Evolutionary conservation across 2,113 vertebrate genomes (phyloP), one percentile per base, ranked within the genome.

Genomic region (Nanorana parkeri): DNA sequence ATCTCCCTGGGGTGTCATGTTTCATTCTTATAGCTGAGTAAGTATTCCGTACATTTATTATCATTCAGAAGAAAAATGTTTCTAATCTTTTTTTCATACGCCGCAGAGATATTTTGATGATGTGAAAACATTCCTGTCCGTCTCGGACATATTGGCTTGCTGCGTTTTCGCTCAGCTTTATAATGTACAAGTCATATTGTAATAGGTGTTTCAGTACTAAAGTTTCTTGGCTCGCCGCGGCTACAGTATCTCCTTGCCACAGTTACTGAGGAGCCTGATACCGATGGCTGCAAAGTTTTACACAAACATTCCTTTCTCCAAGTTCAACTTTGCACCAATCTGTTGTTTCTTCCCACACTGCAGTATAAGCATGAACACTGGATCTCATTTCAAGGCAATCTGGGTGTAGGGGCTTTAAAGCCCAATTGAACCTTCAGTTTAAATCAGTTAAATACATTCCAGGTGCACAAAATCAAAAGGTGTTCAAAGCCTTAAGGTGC

Each of bases 221-320:
- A 51, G 61, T 24, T 77, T 51, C 32, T 64, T 77, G 74, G 74
- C 74, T 77, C 29, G 8, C 21, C 41, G 6, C 21, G 17, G 23
- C 58, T 63, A 64, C n/a, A 36, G 72, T 36, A 74, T 77, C 64
- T 67, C 29, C 41, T 77, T 61, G 36, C 74, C 74, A 77, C 60
- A 51, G 58, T 77, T 77, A 77, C 60, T 63, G 58, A 61, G 47
- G 41, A 3, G 11, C 32, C 32, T 24, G 29, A 60, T 64, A 77
- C 63, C 63, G 60, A 32, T 77, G 23, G 17, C 56, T 47, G 32
- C 60, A 64, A 24, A 51, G 63, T 21, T 47, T 63, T 64, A 77
- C 32, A 17, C 74, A 77, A 77, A 77, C 74, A 77, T 26, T 77
- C 58, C 41, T 61, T 51, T 20, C 26, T 63, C 74, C 74, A 77